Conservation (phyloP, 92 coral and sea anemone species). For the Zoanthus gigantus region DNA sequence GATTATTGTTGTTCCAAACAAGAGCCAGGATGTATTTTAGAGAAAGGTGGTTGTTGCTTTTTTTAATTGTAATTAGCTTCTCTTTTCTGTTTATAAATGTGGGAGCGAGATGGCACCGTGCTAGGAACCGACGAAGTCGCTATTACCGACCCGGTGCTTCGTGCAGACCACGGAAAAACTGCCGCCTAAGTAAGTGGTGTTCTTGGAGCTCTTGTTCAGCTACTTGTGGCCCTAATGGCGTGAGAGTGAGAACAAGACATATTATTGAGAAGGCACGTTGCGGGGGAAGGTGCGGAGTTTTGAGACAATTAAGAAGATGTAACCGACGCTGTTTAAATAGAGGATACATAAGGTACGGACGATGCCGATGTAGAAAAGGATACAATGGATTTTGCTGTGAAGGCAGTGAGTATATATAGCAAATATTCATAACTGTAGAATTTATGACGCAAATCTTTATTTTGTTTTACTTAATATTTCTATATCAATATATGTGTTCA, state of each 20-base stretch:
- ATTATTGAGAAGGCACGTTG: conserved; percentile 21
- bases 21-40: conserved; percentile 9
- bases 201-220: conserved; percentile 29
- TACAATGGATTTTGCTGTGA: conserved; percentile 41
- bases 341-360: conserved; percentile 27
- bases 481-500: too few species aligned
- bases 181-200: conserved; percentile 38
- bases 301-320: conserved; percentile 20
- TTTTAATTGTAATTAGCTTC: neutral
- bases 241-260: conserved; percentile 22
- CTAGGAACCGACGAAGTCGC: neutral
- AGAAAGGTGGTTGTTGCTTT: neutral
- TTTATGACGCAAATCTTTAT: too few species aligned
- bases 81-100: neutral
- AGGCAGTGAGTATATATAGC: conserved; percentile 16
- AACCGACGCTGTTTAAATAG: conserved; percentile 33
- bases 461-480: neutral
- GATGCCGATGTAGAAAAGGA: conserved; percentile 12
- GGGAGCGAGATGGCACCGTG: neutral
- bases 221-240: conserved; percentile 19
- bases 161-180: conserved; percentile 15
- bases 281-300: conserved; percentile 21
- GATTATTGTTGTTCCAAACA: neutral
- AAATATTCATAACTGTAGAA: too few species aligned
- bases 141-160: conserved; percentile 6